Conservation (phyloP, 2,797 vertebrate genomes). For the Oophaga sylvatica region DNA sequence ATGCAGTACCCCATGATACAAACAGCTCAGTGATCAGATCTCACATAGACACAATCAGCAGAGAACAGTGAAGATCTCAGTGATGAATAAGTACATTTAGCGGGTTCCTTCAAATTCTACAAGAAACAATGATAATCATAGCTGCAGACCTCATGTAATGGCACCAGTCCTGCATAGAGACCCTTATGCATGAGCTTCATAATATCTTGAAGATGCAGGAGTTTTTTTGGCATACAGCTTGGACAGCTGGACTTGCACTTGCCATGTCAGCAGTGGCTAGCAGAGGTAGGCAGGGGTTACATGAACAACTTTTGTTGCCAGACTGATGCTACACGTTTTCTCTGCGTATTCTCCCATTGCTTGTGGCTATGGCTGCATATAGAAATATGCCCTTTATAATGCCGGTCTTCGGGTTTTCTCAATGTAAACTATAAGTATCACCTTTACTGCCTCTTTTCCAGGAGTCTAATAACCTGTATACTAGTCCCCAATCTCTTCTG, state of each 20-base stretch:
- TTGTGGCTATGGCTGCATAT: not conserved
- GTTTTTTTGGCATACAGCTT: not conserved
- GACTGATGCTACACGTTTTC: not conserved
- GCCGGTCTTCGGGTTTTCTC: too few species aligned
- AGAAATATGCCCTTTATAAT: not conserved
- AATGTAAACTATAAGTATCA: too few species aligned
- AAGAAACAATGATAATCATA: not conserved
- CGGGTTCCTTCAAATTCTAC: not conserved
- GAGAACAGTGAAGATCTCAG: not conserved
- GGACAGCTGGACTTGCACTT: not conserved
- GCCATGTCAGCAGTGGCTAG: not conserved
- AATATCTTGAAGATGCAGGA: not conserved
- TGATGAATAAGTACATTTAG: too few species aligned
- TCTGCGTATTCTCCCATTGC: not conserved
- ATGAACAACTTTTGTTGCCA: not conserved
- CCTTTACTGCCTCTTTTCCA: too few species aligned
- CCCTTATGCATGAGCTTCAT: not conserved
- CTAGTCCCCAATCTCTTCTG: too few species aligned
- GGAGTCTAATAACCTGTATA: too few species aligned
- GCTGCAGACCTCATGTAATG: not conserved
- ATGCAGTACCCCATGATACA: slow-evolving; percentile 35
- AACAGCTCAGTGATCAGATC: not conserved
- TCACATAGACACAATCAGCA: slow-evolving; percentile 6
- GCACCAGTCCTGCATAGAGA: not conserved
- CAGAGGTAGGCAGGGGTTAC: not conserved